phyloP scores from a whole-genome alignment of 1,140 invertebrate species.

The Matsumurasca onukii region DNA sequence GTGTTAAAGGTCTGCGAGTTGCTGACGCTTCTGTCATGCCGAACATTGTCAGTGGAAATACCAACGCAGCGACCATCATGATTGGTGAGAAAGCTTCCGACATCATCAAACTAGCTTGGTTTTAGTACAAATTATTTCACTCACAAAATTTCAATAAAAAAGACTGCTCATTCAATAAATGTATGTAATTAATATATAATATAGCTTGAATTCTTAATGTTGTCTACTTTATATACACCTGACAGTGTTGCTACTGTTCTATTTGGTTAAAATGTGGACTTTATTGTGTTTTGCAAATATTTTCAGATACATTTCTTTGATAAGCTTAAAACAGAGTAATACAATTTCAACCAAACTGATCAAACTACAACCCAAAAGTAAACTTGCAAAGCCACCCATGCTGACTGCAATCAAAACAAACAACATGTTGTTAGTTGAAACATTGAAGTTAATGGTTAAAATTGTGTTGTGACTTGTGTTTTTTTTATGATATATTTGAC shows the following conservation, averaged over 20 bases:
- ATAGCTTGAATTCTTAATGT: too few relatives aligned
- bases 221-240: too few relatives aligned
- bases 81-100: constrained; percentile 67
- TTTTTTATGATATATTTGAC: too few relatives aligned
- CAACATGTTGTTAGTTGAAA: too few relatives aligned
- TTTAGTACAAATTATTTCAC: background rate
- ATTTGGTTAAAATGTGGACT: too few relatives aligned
- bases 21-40: constrained; percentile 76
- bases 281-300: background rate
- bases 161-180: too few relatives aligned
- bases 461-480: too few relatives aligned
- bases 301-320: background rate
- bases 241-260: too few relatives aligned
- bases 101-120: constrained; percentile 60
- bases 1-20: constrained; percentile 59
- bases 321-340: background rate
- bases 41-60: constrained; percentile 64
- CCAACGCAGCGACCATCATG: constrained; percentile 68
- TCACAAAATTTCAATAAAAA: too few relatives aligned
- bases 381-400: constrained; percentile 53
- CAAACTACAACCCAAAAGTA: constrained; percentile 54
- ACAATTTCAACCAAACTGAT: constrained; percentile 50
- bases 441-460: too few relatives aligned
- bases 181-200: too few relatives aligned
- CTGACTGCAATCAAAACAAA: constrained; percentile 46